Evolutionary conservation across 2,797 vertebrate genomes (phyloP), one percentile per base, ranked within the genome.

Genomic region (Oreochromis mossambicus): DNA sequence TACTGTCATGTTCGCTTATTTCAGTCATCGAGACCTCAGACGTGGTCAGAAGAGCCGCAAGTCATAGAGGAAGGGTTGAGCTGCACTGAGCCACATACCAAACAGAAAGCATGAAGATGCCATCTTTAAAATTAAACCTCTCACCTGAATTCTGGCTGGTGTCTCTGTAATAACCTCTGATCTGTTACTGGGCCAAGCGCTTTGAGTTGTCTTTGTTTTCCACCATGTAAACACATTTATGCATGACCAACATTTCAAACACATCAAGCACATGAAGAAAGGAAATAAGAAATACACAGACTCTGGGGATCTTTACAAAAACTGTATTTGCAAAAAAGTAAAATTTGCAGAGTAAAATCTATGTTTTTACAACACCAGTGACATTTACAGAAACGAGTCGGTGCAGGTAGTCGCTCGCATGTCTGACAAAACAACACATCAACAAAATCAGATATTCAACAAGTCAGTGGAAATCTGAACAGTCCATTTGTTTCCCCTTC

Each of bases 281-380:
- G 61, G 34, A 3, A 63, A 38, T 63, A 5, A 63, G 10, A 63
- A 63, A 63, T 7, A 3, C 29, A 83, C 82, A 87, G 36, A 90
- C 52, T 58, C 36, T 6, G n/a, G 0, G 5, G 13, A 32, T 5
- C 80, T 86, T 93, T 89, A 91, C 82, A 94, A 93, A 95, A 94
- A 83, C n/a, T 94, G 89, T 94, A 94, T 95, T 94, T 94, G 91
- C 86, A 87, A 91, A 86, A 87, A 85, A 84, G 66, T 75, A 81
- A 88, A 77, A 86, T 87, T 87, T 88, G 84, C 77, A 92, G 91
- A 86, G 87, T 90, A 84, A 88, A 91, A 26, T 93, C 86, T 86
- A 79, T 87, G 24, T 89, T 92, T 93, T 86, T 92, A 93, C 88
- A 90, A 87, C 68, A 88, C 61, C 88, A 93, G 88, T 94, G 88